Conservation (phyloP, 2,888 invertebrate species). For the Darwinula stevensoni region DNA sequence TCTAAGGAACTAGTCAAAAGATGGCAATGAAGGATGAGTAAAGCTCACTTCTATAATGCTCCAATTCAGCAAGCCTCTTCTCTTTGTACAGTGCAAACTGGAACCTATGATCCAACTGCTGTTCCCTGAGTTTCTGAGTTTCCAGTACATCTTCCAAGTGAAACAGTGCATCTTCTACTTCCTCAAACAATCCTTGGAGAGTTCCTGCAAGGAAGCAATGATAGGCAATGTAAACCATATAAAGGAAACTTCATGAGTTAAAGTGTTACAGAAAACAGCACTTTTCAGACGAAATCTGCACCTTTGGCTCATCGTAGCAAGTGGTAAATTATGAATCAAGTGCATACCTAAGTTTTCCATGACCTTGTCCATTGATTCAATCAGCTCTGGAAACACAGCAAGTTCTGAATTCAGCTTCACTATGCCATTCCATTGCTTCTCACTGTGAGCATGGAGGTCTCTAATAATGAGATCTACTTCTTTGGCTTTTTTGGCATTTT, state of each 20-base stretch:
- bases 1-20: too few species aligned
- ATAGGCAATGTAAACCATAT: too few species aligned
- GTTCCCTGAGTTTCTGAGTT: constrained; percentile 32
- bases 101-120: constrained; percentile 36
- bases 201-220: constrained; percentile 13
- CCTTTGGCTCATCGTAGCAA: too few species aligned
- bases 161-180: constrained; percentile 30
- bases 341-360: constrained; percentile 1
- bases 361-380: constrained; percentile 19
- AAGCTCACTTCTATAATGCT: constrained; percentile 24
- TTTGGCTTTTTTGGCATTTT: constrained; percentile 26
- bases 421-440: constrained; percentile 18
- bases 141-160: constrained; percentile 36
- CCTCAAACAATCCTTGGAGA: constrained; percentile 26
- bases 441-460: constrained; percentile 18
- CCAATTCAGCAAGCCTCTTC: constrained; percentile 27
- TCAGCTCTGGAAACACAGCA: constrained; percentile 19
- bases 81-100: constrained; percentile 37
- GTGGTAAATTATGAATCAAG: too few species aligned
- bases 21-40: too few species aligned
- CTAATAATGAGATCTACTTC: constrained; percentile 19
- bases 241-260: background rate
- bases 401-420: constrained; percentile 17
- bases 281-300: constrained; percentile 1
- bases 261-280: constrained; percentile 3